Conservation (phyloP, 2,113 vertebrate genomes). For the Phyllopteryx taeniolatus region DNA sequence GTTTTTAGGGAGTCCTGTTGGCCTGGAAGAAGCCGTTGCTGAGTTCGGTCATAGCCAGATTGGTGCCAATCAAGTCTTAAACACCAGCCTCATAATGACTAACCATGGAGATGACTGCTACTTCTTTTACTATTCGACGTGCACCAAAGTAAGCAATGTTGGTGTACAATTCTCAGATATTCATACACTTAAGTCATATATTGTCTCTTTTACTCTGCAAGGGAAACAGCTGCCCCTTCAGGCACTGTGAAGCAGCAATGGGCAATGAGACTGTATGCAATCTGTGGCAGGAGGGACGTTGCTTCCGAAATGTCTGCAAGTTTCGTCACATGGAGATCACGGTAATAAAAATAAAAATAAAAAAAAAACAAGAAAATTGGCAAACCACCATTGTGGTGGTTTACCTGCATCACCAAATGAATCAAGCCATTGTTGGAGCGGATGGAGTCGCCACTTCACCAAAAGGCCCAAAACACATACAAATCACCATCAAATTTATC, state of each 20-base stretch:
- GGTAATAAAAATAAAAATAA: conserved; percentile 69
- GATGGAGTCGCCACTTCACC: too few species aligned
- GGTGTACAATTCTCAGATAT: background rate
- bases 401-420: too few species aligned
- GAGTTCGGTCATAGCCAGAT: conserved; percentile 19
- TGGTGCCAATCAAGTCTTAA: conserved; percentile 5
- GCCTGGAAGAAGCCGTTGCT: conserved; percentile 46
- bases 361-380: background rate
- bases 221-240: conserved; percentile 90
- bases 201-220: conserved; percentile 38
- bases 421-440: too few species aligned
- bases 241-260: conserved; percentile 91
- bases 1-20: conserved; percentile 43
- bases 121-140: conserved; percentile 95
- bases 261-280: conserved; percentile 88
- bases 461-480: too few species aligned
- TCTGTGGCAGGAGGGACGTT: conserved; percentile 90
- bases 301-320: conserved; percentile 87
- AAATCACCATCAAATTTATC: too few species aligned
- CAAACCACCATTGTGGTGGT: too few species aligned
- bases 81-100: conserved; percentile 74
- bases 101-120: conserved; percentile 94
- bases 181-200: background rate
- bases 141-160: conserved; percentile 78
- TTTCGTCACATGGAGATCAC: conserved; percentile 97